Conservation (phyloP, 2,888 invertebrate species). For the Caenorhabditis angaria region DNA sequence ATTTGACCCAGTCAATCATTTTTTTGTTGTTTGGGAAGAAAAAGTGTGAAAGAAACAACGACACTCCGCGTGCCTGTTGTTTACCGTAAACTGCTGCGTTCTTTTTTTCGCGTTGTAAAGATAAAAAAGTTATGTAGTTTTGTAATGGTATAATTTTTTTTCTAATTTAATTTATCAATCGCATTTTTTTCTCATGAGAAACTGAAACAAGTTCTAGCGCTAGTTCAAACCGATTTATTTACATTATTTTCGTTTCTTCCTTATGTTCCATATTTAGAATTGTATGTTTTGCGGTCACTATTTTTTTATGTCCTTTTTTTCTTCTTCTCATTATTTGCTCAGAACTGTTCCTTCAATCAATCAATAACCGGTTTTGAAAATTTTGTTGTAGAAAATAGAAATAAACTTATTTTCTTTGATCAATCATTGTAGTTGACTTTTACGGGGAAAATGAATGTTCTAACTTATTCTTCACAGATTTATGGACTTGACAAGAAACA, state of each 20-base stretch:
- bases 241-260: constrained; percentile 5
- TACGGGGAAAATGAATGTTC: background rate
- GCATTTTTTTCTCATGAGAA: too few relatives aligned
- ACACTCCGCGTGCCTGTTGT: background rate
- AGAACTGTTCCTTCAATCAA: background rate
- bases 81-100: background rate
- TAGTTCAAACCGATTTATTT: too few relatives aligned
- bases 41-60: background rate
- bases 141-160: too few relatives aligned
- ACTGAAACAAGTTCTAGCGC: too few relatives aligned
- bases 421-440: too few relatives aligned
- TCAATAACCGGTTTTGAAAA: constrained; percentile 8
- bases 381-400: background rate
- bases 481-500: constrained; percentile 12
- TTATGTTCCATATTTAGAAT: background rate
- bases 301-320: constrained; percentile 6
- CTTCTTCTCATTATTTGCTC: background rate
- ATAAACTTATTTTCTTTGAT: too few relatives aligned
- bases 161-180: too few relatives aligned
- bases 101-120: background rate
- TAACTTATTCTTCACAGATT: background rate
- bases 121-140: background rate
- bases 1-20: too few relatives aligned
- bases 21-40: too few relatives aligned
- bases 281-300: constrained; percentile 3